Percentiles rank a stretch among this genome's conserved stretches.
phyloP scores from a whole-genome alignment of 1,140 invertebrate genomes.

The Triops longicaudatus region DNA sequence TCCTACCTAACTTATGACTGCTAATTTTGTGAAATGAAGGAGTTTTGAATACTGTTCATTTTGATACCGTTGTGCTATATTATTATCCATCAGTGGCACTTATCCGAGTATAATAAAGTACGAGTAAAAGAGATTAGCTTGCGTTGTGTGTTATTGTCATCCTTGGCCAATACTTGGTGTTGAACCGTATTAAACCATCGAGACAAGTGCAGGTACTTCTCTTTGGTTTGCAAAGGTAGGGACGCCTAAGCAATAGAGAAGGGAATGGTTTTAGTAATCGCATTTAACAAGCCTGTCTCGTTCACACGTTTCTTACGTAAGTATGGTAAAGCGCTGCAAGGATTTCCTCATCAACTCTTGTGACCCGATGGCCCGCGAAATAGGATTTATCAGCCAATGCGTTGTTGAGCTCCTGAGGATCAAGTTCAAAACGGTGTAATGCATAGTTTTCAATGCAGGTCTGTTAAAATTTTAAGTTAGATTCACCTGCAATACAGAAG shows the following conservation, averaged over 20 bases:
- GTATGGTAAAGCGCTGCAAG: not conserved
- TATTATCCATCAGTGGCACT: not conserved
- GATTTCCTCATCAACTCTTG: slow-evolving; percentile 21
- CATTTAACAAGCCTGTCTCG: not conserved
- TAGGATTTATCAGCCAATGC: slow-evolving; percentile 19
- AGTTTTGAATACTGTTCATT: not conserved
- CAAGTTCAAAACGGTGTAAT: not conserved
- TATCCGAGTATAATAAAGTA: slow-evolving; percentile 18
- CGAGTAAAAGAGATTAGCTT: slow-evolving; percentile 16
- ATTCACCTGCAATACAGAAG: not conserved
- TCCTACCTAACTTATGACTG: not conserved
- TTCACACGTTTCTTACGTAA: slow-evolving; percentile 20
- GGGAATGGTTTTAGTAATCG: not conserved
- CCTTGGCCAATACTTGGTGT: not conserved
- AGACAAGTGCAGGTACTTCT: slow-evolving; percentile 21
- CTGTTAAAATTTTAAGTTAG: not conserved
- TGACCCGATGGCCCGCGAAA: slow-evolving; percentile 18
- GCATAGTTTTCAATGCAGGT: not conserved
- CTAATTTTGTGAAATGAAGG: not conserved
- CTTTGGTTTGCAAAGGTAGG: slow-evolving; percentile 22
- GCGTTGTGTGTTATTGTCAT: not conserved
- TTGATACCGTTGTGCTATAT: not conserved
- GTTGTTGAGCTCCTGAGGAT: slow-evolving; percentile 19
- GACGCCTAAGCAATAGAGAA: not conserved
- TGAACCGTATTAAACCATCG: slow-evolving; percentile 26